Evolutionary conservation across 2,797 vertebrate species (phyloP).

Genomic region (Pipistrellus nathusii): DNA sequence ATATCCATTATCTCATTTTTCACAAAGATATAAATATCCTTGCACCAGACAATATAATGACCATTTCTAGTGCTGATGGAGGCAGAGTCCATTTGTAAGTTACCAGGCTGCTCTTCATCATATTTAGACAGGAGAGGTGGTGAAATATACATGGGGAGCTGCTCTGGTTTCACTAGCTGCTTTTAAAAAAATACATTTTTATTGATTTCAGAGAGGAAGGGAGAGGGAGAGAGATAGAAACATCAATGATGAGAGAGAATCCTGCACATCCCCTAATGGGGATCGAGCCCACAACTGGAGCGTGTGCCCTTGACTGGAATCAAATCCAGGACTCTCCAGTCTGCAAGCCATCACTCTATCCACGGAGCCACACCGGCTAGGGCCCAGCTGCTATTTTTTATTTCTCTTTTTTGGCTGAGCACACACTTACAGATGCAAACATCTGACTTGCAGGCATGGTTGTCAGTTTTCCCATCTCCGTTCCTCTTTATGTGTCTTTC

Average conservation of each 20-base stretch:
- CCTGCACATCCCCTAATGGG: too few relatives aligned
- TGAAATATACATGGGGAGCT: conserved; percentile 93
- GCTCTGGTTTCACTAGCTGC: conserved; percentile 82
- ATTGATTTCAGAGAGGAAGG: too few relatives aligned
- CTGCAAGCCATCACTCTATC: too few relatives aligned
- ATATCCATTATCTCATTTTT: neutral
- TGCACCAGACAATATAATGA: neutral
- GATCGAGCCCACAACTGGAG: too few relatives aligned
- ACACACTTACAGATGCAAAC: conserved; percentile 88
- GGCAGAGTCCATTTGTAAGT: conserved; percentile 88
- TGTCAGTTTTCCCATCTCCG: conserved; percentile 91
- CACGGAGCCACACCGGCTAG: too few relatives aligned
- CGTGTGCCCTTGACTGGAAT: too few relatives aligned
- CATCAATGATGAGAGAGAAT: too few relatives aligned
- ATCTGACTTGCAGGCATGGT: conserved; percentile 90
- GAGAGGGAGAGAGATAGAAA: too few relatives aligned
- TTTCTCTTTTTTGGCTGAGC: conserved; percentile 84
- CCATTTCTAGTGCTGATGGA: conserved; percentile 23
- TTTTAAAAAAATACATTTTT: neutral
- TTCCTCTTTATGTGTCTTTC: neutral
- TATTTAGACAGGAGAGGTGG: conserved; percentile 85
- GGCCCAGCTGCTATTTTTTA: neutral
- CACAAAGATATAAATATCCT: neutral
- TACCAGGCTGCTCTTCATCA: conserved; percentile 90
- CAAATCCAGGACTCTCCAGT: too few relatives aligned